Evolutionary conservation across 1,140 invertebrate genomes (phyloP).

Genomic region (Schlechtendalia chinensis): DNA sequence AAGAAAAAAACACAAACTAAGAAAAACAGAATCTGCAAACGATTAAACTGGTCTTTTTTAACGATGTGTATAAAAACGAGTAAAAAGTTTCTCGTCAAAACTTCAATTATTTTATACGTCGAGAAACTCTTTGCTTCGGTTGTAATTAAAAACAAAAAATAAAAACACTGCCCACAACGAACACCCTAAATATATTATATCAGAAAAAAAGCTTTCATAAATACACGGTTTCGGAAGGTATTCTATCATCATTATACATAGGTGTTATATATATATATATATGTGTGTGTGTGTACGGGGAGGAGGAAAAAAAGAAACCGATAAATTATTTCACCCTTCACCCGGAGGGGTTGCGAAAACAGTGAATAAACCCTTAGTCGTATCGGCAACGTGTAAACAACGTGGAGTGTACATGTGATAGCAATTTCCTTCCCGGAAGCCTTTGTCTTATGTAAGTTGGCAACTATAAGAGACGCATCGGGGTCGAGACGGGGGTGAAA

Average conservation of each 20-base stretch:
- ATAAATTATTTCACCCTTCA: not conserved
- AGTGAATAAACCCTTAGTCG: not conserved
- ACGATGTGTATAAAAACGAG: not conserved
- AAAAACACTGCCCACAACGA: not conserved
- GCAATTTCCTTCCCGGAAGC: slow-evolving; percentile 26
- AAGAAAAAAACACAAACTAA: too few relatives aligned
- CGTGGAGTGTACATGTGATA: not conserved
- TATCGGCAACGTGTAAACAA: slow-evolving; percentile 24
- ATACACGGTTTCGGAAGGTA: not conserved
- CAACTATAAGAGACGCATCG: not conserved
- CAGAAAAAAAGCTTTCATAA: not conserved
- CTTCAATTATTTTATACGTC: not conserved
- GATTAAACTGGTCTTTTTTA: too few relatives aligned
- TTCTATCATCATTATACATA: not conserved
- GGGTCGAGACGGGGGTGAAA: not conserved
- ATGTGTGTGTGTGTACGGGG: not conserved
- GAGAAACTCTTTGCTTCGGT: not conserved
- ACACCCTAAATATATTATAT: not conserved
- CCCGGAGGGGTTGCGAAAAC: not conserved
- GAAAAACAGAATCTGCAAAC: too few relatives aligned
- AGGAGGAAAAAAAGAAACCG: not conserved
- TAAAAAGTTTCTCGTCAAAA: not conserved
- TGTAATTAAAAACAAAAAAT: slow-evolving; percentile 11
- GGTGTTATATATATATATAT: not conserved
- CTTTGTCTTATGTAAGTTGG: slow-evolving; percentile 16